Conservation (phyloP, 1,140 invertebrate species). For the Sycophaga agraensis region DNA sequence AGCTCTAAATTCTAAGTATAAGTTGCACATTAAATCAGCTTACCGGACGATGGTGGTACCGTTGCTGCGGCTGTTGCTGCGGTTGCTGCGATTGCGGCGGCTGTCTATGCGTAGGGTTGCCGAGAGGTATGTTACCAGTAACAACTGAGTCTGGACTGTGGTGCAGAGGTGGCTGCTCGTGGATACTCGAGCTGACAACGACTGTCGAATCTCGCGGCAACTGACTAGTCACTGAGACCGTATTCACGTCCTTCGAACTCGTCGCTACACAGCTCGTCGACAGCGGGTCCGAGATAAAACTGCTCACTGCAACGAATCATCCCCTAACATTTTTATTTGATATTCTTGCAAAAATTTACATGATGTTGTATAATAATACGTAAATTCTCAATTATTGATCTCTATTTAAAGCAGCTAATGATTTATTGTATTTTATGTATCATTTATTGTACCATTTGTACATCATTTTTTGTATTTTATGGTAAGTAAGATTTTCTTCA, state of each 20-base stretch:
- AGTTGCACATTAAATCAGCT: too few relatives aligned
- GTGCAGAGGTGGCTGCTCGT: constrained; percentile 20
- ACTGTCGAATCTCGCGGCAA: constrained; percentile 7
- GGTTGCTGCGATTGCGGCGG: neutral
- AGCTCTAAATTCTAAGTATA: too few relatives aligned
- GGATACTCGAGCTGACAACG: constrained; percentile 9
- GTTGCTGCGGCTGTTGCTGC: neutral
- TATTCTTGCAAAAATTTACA: too few relatives aligned
- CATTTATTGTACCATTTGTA: too few relatives aligned
- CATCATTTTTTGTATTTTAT: too few relatives aligned
- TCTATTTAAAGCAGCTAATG: too few relatives aligned
- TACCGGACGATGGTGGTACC: constrained; percentile 13
- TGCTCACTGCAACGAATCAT: constrained; percentile 38
- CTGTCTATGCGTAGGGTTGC: neutral
- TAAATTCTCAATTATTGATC: too few relatives aligned
- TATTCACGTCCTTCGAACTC: constrained; percentile 32
- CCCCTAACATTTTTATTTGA: too few relatives aligned
- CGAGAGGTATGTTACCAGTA: neutral
- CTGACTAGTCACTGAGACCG: constrained; percentile 40
- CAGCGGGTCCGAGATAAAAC: constrained; percentile 43
- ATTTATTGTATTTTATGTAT: too few relatives aligned
- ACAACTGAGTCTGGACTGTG: constrained; percentile 27
- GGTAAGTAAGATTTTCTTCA: too few relatives aligned
- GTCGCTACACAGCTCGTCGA: constrained; percentile 37
- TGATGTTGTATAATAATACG: too few relatives aligned